phyloP scores from a whole-genome alignment of 2,888 invertebrate genomes.

The Chrysopilus asiliformis region DNA sequence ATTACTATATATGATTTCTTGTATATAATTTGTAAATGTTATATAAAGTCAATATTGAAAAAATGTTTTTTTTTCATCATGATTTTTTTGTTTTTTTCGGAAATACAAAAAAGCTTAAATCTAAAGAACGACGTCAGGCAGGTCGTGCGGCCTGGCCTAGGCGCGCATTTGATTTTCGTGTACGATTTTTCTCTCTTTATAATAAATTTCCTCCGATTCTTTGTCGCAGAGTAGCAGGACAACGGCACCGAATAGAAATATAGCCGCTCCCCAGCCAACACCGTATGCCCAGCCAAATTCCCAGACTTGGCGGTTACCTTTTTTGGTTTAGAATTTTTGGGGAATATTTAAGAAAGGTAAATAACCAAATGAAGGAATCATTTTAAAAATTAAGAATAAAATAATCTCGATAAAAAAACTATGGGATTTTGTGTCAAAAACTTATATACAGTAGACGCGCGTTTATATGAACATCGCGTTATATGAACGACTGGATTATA shows the following conservation, averaged over 20 bases:
- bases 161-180: constrained; percentile 38
- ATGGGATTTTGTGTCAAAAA: no score
- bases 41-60: constrained; percentile 12
- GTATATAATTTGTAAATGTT: constrained; percentile 9
- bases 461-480: no score
- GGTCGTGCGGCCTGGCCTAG: constrained; percentile 39
- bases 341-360: no score
- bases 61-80: constrained; percentile 6
- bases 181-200: constrained; percentile 88
- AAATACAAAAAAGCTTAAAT: constrained; percentile 22
- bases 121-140: constrained; percentile 38
- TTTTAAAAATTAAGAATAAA: no score
- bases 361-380: no score
- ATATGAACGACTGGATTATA: no score
- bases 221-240: constrained; percentile 91
- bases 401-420: no score
- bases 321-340: background rate
- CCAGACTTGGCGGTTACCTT: constrained; percentile 83
- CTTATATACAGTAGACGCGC: no score
- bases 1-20: no score
- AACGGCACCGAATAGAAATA: constrained; percentile 89
- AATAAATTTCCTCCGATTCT: constrained; percentile 95
- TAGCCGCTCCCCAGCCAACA: constrained; percentile 94
- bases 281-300: constrained; percentile 99
- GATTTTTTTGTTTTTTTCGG: constrained; percentile 8